phyloP scores from a whole-genome alignment of 2,797 vertebrate species.

The Cryptoprocta ferox region DNA sequence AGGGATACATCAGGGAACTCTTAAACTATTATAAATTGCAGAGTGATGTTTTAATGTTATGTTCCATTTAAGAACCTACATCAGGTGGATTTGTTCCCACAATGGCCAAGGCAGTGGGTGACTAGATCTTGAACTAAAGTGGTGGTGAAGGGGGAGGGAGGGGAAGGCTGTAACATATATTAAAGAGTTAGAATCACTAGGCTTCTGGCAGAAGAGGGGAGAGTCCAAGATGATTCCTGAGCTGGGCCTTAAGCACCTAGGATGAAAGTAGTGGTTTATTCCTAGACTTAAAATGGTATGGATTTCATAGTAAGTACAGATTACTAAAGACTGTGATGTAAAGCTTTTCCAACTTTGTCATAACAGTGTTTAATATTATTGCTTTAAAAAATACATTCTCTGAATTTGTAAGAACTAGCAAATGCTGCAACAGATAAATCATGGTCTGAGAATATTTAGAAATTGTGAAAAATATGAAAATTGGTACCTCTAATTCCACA shows the following conservation, averaged over 20 bases:
- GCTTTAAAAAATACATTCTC: background rate
- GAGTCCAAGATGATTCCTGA: background rate
- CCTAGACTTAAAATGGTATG: background rate
- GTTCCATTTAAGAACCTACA: background rate
- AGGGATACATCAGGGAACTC: background rate
- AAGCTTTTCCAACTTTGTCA: constrained; percentile 4
- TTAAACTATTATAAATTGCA: background rate
- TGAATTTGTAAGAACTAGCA: constrained; percentile 42
- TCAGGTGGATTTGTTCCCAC: background rate
- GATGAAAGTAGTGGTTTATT: background rate
- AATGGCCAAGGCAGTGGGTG: background rate
- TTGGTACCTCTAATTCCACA: constrained; percentile 17
- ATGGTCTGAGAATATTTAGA: constrained; percentile 20
- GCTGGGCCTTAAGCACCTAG: background rate
- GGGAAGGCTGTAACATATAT: background rate
- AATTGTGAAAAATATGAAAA: constrained; percentile 46
- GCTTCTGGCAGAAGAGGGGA: background rate
- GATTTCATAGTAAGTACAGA: background rate
- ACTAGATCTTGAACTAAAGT: background rate
- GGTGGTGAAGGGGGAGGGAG: background rate
- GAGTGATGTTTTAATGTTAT: background rate
- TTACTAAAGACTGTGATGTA: background rate
- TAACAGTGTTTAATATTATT: background rate
- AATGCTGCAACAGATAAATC: constrained; percentile 32
- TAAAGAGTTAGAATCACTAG: background rate